Percentiles rank a stretch among this genome's conserved stretches.
Conservation (phyloP, 2,888 invertebrate genomes). For the Catotricha subobsoleta region DNA sequence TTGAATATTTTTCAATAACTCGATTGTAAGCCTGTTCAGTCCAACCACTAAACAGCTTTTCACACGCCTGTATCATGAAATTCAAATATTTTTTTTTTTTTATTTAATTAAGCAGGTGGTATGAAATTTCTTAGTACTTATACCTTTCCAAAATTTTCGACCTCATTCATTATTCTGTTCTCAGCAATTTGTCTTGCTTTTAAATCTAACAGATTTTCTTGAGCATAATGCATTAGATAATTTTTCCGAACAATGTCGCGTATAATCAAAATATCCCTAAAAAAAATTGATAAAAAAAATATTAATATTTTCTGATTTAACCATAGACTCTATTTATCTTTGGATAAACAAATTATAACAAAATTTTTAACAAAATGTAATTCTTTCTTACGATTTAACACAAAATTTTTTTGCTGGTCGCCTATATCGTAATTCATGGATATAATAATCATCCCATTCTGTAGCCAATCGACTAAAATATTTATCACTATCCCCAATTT, state of each 20-base stretch:
- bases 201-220: slow-evolving; percentile 10
- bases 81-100: not conserved
- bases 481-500: not conserved
- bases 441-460: slow-evolving; percentile 10
- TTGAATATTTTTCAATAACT: not conserved
- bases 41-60: not conserved
- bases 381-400: slow-evolving; percentile 6
- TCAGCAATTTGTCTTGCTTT: slow-evolving; percentile 8
- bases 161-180: slow-evolving; percentile 8
- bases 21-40: not conserved
- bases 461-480: slow-evolving; percentile 8
- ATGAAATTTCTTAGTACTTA: not conserved
- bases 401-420: slow-evolving; percentile 7
- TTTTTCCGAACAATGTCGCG: slow-evolving; percentile 5
- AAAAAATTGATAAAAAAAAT: not conserved
- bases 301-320: too few relatives aligned
- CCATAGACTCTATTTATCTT: too few relatives aligned
- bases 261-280: slow-evolving; percentile 4
- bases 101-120: not conserved
- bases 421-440: slow-evolving; percentile 8
- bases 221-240: slow-evolving; percentile 6
- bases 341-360: too few relatives aligned
- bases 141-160: slow-evolving; percentile 8
- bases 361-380: too few relatives aligned
- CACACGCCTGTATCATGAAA: not conserved